These are phyloP conservation scores for Horisme vitalbata DNA, from an alignment of 2,888 invertebrate genomes.

Conservation along the genomic window DNA sequence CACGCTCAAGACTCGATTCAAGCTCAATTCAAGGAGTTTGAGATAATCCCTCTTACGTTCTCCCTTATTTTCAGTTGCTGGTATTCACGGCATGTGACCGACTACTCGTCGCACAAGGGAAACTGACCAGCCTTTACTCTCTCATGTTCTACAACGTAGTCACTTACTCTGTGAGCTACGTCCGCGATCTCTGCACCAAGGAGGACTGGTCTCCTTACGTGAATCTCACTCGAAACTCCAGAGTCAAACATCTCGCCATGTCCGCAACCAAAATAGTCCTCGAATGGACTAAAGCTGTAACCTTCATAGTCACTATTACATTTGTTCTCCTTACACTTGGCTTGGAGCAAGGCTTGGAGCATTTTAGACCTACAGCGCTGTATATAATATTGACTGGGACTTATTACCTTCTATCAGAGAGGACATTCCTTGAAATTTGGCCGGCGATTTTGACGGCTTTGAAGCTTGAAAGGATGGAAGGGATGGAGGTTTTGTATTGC, in stretches of 20 bases:
- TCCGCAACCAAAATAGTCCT: conserved; percentile 91
- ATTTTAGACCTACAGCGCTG: conserved; percentile 86
- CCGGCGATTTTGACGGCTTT: conserved; percentile 82
- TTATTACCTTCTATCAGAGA: conserved; percentile 88
- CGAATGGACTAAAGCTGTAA: conserved; percentile 92
- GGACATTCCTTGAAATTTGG: conserved; percentile 86
- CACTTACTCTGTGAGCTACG: conserved; percentile 89
- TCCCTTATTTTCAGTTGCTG: conserved; percentile 79
- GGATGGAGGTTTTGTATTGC: conserved; percentile 87
- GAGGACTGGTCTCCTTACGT: conserved; percentile 91
- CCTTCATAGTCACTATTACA: conserved; percentile 89
- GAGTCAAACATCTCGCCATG: conserved; percentile 90
- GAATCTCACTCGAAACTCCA: conserved; percentile 87
- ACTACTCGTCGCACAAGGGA: conserved; percentile 82
- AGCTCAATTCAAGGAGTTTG: too few species aligned
- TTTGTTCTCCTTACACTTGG: conserved; percentile 89
- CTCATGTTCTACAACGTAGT: conserved; percentile 92
- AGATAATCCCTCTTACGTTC: neutral
- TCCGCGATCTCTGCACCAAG: conserved; percentile 87
- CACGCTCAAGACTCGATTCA: too few species aligned
- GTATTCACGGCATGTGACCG: conserved; percentile 89
- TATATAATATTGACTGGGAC: conserved; percentile 86
- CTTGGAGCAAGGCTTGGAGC: conserved; percentile 88
- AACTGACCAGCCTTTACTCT: conserved; percentile 88
- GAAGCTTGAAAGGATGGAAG: conserved; percentile 85